Evolutionary conservation across 2,888 invertebrate species (phyloP), one percentile per base, ranked within the genome.

Genomic region (Spilosoma lubricipeda): DNA sequence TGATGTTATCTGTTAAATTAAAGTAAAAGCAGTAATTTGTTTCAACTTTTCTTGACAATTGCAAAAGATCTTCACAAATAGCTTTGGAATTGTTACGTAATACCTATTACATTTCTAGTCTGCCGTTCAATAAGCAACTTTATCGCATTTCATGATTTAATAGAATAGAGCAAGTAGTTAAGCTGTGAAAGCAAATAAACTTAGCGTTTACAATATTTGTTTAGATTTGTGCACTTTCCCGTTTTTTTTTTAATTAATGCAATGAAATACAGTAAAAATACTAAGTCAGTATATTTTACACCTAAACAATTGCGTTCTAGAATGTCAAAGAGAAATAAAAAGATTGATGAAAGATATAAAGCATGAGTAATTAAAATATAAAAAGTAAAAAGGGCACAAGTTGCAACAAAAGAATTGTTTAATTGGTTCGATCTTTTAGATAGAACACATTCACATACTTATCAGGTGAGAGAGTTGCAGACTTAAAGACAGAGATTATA

Each of bases 341-440:
- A 0, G 3, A 81, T 77, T 70, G 20, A 79, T 68, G 63, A 63
- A 80, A 85, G 76, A 82, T 84, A 80, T 83, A 86, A 85, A 83
- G 82, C 75, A 73, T 82, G 86, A 81, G 82, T 80, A 82, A 84
- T 82, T 81, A 83, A 77, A 81, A 78, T 77, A 82, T 75, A 83
- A 80, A 86, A 87, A 85, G 72, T 83, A 67, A 73, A 66, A 76
- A 88, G 88, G 87, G 85, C 83, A 90, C 90, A 91, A 92, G 92
- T 91, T 92, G 91, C 79, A 74, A 92, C 93, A 93, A 92, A 92
- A 89, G 88, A 90, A 89, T 87, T 88, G 82, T 86, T 87, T 87
- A 90, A 88, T 89, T 82, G 82, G 72, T 82, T 83, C 80, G 88
- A 87, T 89, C 85, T 78, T 66, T 71, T 67, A 83, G 89, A 88